Conservation (phyloP, 1,140 invertebrate genomes). For the Eubasilissa regina region DNA sequence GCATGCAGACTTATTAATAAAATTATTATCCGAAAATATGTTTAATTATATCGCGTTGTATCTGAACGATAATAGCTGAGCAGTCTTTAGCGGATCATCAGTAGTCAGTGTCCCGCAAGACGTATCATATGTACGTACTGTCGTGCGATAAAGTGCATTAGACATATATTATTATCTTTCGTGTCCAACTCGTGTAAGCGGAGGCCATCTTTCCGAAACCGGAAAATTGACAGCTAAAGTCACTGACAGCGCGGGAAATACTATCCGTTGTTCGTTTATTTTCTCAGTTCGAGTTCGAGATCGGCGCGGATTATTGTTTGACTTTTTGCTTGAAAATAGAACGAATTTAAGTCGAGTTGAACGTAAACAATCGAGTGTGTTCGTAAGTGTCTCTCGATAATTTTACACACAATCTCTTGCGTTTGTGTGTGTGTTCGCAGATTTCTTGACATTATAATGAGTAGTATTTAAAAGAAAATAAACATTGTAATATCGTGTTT, state of each 20-base stretch:
- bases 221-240: background rate
- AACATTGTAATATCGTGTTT: too few species aligned
- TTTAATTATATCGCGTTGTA: slow-evolving; percentile 8
- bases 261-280: too few species aligned
- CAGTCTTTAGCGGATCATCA: background rate
- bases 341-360: too few species aligned
- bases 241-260: slow-evolving; percentile 24
- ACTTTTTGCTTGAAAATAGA: slow-evolving; percentile 10
- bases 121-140: background rate
- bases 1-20: too few species aligned
- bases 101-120: slow-evolving; percentile 5
- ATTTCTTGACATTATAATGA: too few species aligned
- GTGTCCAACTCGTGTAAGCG: background rate
- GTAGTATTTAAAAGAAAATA: too few species aligned
- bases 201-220: background rate
- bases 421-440: too few species aligned
- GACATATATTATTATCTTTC: too few species aligned
- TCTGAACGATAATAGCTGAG: slow-evolving; percentile 3
- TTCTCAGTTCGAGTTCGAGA: too few species aligned
- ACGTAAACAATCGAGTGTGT: too few species aligned
- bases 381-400: too few species aligned
- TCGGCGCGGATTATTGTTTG: background rate
- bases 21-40: background rate
- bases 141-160: background rate
- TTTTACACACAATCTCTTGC: too few species aligned